Base-by-base conservation (phyloP, 2,113 vertebrate species). In the Potamarius usumacintae region DNA sequence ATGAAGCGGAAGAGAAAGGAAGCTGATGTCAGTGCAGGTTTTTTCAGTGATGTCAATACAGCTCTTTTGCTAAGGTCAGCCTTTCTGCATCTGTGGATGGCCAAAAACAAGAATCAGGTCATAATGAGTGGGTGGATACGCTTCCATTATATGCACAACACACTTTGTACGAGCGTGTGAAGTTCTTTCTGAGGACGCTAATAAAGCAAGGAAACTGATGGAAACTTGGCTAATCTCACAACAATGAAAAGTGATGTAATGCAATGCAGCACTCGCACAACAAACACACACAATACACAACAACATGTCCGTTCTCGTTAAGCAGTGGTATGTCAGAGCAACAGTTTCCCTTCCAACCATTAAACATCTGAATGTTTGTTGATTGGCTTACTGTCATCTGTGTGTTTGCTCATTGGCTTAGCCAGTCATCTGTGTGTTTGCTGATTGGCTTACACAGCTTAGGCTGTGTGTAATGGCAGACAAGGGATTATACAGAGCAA, bases 361-460 rank as follows among this genome's bases (percentile, higher is more conserved):
- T 82, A 84, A 83, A 87, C 72, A 83, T 77, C 81, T 67, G 86
- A 83, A 50, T 84, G 86, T 87, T 87, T 83, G 81, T 65, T 67
- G 86, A 87, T 83, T 83, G 82, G 86, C 86, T 87, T 84, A 84
- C 81, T 78, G 71, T 87, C 86, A 87, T 87, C 82, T 87, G 86
- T 4, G 15, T 87, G 86, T 87, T 87, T 87, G 81, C 71, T 87
- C 81, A 78, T 87, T 87, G 86, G 86, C 81, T 87, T 83, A 87
- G 81, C 55, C 71, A 87, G 81, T 83, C 86, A 87, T 87, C 86
- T 87, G 86, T 42, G 81, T 87, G 81, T 87, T 87, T 87, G 86
- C 81, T 67, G 81, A 87, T 83, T 83, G 86, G 86, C 86, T 87
- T 77, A 67, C 50, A 11, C 85, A 80, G 76, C 76, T 86, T 69